Conservation (phyloP, 2,888 invertebrate genomes). For the Leucozona laternaria region DNA sequence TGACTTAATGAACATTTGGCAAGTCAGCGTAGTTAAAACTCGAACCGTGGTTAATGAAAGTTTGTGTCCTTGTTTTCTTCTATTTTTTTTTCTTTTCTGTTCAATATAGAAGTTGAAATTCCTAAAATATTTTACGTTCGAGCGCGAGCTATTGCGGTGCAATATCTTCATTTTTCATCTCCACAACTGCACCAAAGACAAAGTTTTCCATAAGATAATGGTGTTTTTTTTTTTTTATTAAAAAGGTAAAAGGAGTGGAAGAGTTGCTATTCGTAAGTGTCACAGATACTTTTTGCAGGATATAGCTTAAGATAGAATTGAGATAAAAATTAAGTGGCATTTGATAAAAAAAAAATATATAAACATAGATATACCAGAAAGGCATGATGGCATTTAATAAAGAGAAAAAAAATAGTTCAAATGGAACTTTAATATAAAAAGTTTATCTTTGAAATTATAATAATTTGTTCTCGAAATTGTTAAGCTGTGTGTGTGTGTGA, state of each 20-base stretch:
- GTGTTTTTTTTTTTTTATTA: background rate
- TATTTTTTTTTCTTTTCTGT: background rate
- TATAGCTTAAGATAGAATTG: conserved; percentile 5
- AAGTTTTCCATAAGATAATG: conserved; percentile 33
- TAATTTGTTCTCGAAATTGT: background rate
- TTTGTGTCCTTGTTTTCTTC: conserved; percentile 13
- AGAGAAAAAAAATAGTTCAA: background rate
- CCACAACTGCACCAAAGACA: conserved; percentile 7
- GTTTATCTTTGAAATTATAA: background rate
- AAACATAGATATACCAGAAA: background rate
- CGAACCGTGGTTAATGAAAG: conserved; percentile 69
- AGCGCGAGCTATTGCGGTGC: conserved; percentile 18
- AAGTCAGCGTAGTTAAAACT: conserved; percentile 64
- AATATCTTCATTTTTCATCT: conserved; percentile 40
- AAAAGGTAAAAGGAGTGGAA: conserved; percentile 4
- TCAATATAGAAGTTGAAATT: conserved; percentile 1
- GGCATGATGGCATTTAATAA: background rate
- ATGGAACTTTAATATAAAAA: conserved; percentile 3
- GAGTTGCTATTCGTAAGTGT: conserved; percentile 6
- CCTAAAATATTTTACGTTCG: conserved; percentile 18
- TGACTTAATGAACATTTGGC: conserved; percentile 72
- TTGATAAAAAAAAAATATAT: background rate
- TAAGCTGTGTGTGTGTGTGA: background rate
- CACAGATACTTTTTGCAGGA: conserved; percentile 24
- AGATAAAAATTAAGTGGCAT: conserved; percentile 24